Conservation (phyloP, 2,888 invertebrate species). For the Oscheius sp. region DNA sequence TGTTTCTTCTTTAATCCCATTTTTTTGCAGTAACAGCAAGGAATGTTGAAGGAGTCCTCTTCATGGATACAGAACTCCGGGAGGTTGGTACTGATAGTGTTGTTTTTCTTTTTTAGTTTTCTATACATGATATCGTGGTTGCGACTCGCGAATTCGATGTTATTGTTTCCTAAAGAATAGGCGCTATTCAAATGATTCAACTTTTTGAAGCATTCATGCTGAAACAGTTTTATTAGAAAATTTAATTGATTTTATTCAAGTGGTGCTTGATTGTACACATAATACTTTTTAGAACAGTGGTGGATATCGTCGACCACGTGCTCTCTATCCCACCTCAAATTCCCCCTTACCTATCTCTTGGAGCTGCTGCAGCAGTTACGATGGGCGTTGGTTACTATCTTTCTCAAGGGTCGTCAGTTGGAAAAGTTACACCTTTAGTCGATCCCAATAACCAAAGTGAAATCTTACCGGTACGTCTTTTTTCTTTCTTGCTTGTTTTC, state of each 20-base stretch:
- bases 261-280: not conserved
- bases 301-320: conserved; percentile 28
- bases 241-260: not conserved
- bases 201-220: not conserved
- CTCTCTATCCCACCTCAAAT: conserved; percentile 9
- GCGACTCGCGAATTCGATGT: no score
- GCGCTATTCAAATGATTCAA: not conserved
- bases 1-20: not conserved
- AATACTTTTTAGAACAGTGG: conserved; percentile 24
- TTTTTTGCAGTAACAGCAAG: not conserved
- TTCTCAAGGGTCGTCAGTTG: conserved; percentile 27
- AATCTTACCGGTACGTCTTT: conserved; percentile 38
- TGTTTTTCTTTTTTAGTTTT: no score
- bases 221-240: not conserved
- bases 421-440: conserved; percentile 46
- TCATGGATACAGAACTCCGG: conserved; percentile 46
- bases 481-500: not conserved
- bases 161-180: no score
- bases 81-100: no score
- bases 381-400: conserved; percentile 59
- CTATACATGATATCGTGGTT: not conserved
- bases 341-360: conserved; percentile 35
- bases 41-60: conserved; percentile 46
- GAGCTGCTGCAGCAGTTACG: conserved; percentile 55
- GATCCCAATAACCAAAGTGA: conserved; percentile 59